Conservation (phyloP, 2,888 invertebrate species). For the Eudasyphora cyanicolor region DNA sequence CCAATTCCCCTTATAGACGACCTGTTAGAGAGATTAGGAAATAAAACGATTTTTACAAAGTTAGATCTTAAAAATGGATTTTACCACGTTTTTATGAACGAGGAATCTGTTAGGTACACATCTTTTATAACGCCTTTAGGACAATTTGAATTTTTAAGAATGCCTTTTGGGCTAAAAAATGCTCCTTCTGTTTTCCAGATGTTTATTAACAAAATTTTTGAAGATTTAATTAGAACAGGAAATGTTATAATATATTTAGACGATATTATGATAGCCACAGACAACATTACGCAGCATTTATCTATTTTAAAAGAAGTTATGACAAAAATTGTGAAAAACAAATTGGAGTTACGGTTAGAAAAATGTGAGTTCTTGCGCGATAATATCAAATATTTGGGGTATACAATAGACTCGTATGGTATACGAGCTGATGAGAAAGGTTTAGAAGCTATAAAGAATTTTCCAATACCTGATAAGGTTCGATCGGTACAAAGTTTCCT, state of each 20-base stretch:
- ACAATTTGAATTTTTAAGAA: constrained; percentile 57
- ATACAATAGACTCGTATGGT: constrained; percentile 38
- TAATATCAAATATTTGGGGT: constrained; percentile 40
- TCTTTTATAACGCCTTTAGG: constrained; percentile 58
- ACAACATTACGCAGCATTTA: constrained; percentile 36
- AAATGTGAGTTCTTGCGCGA: too few relatives aligned
- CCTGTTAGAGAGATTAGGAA: constrained; percentile 26
- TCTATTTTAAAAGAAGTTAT: constrained; percentile 47
- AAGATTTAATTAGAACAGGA: constrained; percentile 30
- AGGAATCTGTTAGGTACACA: constrained; percentile 53
- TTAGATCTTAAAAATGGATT: constrained; percentile 56
- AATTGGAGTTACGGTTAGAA: constrained; percentile 28
- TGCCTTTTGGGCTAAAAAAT: constrained; percentile 58
- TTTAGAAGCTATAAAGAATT: constrained; percentile 12
- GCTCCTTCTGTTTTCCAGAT: constrained; percentile 55
- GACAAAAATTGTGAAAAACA: constrained; percentile 16
- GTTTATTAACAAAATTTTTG: constrained; percentile 49
- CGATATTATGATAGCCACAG: constrained; percentile 57
- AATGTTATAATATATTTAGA: constrained; percentile 58
- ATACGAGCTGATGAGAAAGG: constrained; percentile 49
- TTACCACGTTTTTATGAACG: constrained; percentile 43
- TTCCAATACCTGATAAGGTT: constrained; percentile 18
- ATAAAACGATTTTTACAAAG: constrained; percentile 37
- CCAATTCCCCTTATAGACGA: constrained; percentile 52
- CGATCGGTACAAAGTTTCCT: constrained; percentile 44